A percentile compares a stretch with the other conserved stretches of the same genome.
Evolutionary conservation across 2,113 vertebrate species (phyloP).

Genomic region (Onychostoma macrolepis): DNA sequence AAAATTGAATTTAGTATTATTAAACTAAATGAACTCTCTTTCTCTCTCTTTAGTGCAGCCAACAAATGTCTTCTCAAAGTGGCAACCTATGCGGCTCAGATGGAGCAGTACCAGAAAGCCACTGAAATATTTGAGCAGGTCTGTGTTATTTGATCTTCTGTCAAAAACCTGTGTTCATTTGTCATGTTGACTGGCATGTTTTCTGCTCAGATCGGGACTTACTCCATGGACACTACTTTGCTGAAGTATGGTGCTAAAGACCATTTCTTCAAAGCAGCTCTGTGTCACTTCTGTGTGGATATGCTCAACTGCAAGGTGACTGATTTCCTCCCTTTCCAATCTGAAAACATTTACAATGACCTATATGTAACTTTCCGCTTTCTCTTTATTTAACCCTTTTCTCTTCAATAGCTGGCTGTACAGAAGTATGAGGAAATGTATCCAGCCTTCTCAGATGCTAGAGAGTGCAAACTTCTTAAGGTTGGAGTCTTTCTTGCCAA

Average conservation of each 20-base stretch:
- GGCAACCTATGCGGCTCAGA: slow-evolving; percentile 76
- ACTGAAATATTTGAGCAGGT: slow-evolving; percentile 83
- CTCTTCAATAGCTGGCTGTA: slow-evolving; percentile 72
- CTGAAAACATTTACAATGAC: neutral
- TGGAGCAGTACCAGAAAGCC: slow-evolving; percentile 84
- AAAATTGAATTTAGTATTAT: neutral
- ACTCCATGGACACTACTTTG: slow-evolving; percentile 81
- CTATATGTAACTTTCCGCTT: neutral
- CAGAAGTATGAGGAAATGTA: slow-evolving; percentile 84
- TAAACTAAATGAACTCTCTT: neutral
- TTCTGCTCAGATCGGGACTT: slow-evolving; percentile 70
- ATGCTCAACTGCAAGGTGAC: slow-evolving; percentile 83
- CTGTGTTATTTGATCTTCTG: neutral
- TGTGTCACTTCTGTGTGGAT: slow-evolving; percentile 86
- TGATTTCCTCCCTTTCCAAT: neutral
- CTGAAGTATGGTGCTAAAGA: slow-evolving; percentile 85
- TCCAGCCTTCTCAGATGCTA: slow-evolving; percentile 80
- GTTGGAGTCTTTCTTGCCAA: slow-evolving; percentile 58
- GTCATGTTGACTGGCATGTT: neutral
- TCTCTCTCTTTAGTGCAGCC: slow-evolving; percentile 70
- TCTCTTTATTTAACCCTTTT: neutral
- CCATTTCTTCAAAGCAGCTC: slow-evolving; percentile 83
- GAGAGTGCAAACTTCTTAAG: slow-evolving; percentile 82
- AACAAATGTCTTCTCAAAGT: slow-evolving; percentile 86
- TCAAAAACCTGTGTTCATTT: neutral